Evolutionary conservation across 2,113 vertebrate genomes (phyloP), one percentile per base, ranked within the genome.

Genomic region (Callospermophilus lateralis): DNA sequence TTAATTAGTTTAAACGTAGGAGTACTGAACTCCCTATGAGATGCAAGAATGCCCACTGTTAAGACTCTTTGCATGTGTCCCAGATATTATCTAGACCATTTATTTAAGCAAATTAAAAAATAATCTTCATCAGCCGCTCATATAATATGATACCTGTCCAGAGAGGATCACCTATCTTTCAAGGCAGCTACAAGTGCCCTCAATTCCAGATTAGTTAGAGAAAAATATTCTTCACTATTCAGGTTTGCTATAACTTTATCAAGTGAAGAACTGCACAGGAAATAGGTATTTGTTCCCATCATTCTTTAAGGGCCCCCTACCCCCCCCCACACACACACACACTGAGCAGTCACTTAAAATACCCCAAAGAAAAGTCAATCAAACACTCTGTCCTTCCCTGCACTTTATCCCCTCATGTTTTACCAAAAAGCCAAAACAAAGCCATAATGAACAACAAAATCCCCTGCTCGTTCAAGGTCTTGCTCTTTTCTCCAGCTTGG

Each of bases 101-200:
- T 93, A 55, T n/a, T 92, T 81, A 81, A 89, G 74, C 78, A 91
- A 96, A 96, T 86, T 37, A 70, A 84, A 86, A 81, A 92, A 58
- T 68, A 68, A 81, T 90, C 39, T 81, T 79, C 81, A 85, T 95
- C 32, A 26, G 24, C 42, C 34, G 10, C 45, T 70, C 48, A 48
- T 3, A 42, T 42, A 37, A 28, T 74, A 55, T 24, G 37, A 26
- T 32, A 53, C 3, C 32, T 76, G 20, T 72, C 76, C 12, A 39
- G 34, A 85, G 77, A 76, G 39, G 51, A 55, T n/a, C 13, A 6
- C n/a, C n/a, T 83, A 90, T 51, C 84, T 72, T 92, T 85, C 72
- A 85, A 58, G 73, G 65, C 30, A 84, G 32, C 70, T 42, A 30
- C 16, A 45, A 96, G n/a, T 16, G 19, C 26, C 73, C n/a, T 86